These are phyloP conservation scores for Urechis unicinctus DNA, from an alignment of 2,888 invertebrate species.

Conservation along the genomic window DNA sequence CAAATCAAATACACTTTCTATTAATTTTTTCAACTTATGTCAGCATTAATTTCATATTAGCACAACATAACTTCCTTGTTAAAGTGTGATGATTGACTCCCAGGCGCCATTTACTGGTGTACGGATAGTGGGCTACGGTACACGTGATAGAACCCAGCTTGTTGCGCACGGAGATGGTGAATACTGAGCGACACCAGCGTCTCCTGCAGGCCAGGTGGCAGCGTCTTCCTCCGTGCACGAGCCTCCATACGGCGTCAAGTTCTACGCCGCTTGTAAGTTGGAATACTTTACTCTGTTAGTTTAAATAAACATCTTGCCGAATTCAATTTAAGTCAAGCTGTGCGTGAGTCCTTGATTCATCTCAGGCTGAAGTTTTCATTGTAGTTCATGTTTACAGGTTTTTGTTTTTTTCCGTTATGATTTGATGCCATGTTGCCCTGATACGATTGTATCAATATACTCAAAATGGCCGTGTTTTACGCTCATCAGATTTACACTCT, in stretches of 20 bases:
- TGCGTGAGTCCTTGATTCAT: too few relatives aligned
- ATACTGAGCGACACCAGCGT: conserved; percentile 5
- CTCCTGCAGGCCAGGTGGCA: conserved; percentile 10
- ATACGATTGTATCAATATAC: too few relatives aligned
- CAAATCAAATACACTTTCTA: too few relatives aligned
- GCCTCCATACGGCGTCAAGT: conserved; percentile 12
- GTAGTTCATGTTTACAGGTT: too few relatives aligned
- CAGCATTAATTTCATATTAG: too few relatives aligned
- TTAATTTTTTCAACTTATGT: too few relatives aligned
- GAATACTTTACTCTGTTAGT: too few relatives aligned
- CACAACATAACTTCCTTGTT: too few relatives aligned
- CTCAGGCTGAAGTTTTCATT: too few relatives aligned
- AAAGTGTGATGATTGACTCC: neutral
- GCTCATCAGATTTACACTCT: neutral
- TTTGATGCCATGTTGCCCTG: neutral
- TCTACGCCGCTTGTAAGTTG: conserved; percentile 13
- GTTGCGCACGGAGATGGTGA: conserved; percentile 10
- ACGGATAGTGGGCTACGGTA: conserved; percentile 11
- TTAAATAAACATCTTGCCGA: too few relatives aligned
- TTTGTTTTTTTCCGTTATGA: neutral
- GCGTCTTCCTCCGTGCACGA: conserved; percentile 7
- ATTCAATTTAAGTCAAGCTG: too few relatives aligned
- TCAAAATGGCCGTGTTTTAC: too few relatives aligned
- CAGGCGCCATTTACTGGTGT: conserved; percentile 14
- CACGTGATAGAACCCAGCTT: conserved; percentile 17